A percentile compares a stretch with the other conserved stretches of the same genome.
phyloP scores from a whole-genome alignment of 2,797 vertebrate genomes.

The Mormyrus proboscirostris region DNA sequence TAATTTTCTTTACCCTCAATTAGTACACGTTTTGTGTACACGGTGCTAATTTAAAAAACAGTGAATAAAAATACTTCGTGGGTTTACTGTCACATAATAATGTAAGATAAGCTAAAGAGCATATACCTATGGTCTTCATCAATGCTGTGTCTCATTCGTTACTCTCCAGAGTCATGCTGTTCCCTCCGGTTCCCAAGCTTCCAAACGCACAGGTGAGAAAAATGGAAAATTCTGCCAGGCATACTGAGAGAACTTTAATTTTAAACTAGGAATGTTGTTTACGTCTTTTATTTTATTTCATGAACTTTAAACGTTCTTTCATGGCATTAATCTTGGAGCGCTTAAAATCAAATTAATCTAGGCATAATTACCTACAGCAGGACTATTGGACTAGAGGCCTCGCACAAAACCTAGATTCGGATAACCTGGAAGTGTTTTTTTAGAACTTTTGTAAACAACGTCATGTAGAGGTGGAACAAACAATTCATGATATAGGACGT shows the following conservation, averaged over 20 bases:
- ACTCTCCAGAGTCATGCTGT: neutral
- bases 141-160: neutral
- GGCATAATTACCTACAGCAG: neutral
- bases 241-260: neutral
- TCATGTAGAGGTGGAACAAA: neutral
- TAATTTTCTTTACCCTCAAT: neutral
- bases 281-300: neutral
- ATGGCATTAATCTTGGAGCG: neutral
- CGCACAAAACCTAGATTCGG: neutral
- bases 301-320: neutral
- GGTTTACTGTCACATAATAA: neutral
- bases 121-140: neutral
- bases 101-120: neutral
- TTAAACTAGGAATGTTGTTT: neutral
- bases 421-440: neutral
- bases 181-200: neutral
- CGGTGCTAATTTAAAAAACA: neutral
- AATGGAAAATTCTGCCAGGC: neutral
- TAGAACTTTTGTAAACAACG: neutral
- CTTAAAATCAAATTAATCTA: neutral
- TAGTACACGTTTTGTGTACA: no score
- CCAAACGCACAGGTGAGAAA: neutral
- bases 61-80: neutral
- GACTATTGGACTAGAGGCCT: neutral
- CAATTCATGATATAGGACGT: neutral